Evolutionary conservation across 2,888 invertebrate species (phyloP), one percentile per base, ranked within the genome.

Genomic region (Caenorhabditis sp.): DNA sequence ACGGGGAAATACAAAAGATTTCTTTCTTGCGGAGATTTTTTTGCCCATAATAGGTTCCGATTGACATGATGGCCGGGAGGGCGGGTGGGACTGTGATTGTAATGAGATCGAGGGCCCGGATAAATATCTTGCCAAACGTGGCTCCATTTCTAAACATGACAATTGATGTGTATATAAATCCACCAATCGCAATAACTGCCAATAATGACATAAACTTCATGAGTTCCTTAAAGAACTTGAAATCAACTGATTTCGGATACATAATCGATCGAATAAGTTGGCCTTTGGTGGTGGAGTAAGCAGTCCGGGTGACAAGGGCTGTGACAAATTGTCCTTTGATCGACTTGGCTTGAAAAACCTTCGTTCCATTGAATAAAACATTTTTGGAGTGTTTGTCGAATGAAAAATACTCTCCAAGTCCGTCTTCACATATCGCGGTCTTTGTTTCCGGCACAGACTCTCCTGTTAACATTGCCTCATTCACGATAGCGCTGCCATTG

Each of bases 381-480:
- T 95, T 93, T 78, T 93, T 91, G 76, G 93, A 92, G 87, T 94
- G 94, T 36, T 91, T 91, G 77, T 92, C 92, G n/a, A 92, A 91
- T 65, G 92, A 91, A 88, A 93, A 95, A 12, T 91, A 87, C 82
- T 89, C 78, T 60, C 86, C 74, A 27, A 81, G 83, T 25, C 85
- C 84, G 17, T 78, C 76, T 26, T 82, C 85, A 3, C 83, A 77
- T 27, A 86, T 60, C 1, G 86, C 82, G 20, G 79, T 78, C 77
- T 96, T 96, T 78, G 93, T 93, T 12, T 95, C 93, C 5, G 95
- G 95, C 8, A 95, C 93, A 89, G 94, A 94, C 90, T 95, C 95
- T 74, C 95, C 94, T n/a, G 95, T 95, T 7, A 95, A 91, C 93
- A 95, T 94, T 87, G 94, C 93, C 89, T 96, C 95, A 88, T 95